Percentiles rank a stretch among this genome's conserved stretches.
Evolutionary conservation across 1,140 invertebrate species (phyloP).

Genomic region (Calliopsis andreniformis): DNA sequence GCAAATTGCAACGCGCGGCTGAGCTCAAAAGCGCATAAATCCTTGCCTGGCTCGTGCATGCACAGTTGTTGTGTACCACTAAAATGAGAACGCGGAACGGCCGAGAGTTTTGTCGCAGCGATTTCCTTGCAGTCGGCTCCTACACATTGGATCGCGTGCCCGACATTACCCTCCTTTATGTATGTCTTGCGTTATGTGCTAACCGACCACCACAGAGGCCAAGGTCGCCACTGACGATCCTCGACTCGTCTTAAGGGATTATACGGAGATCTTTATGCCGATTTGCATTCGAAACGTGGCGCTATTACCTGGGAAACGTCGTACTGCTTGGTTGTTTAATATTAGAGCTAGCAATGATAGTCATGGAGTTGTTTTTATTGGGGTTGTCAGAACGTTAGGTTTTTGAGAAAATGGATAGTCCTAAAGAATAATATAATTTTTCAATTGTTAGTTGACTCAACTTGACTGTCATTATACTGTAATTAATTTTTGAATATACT

Average conservation of each 20-base stretch:
- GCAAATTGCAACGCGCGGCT: constrained; percentile 46
- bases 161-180: constrained; percentile 49
- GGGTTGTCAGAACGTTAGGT: too few species aligned
- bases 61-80: background rate
- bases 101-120: constrained; percentile 54
- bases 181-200: constrained; percentile 56
- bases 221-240: constrained; percentile 52
- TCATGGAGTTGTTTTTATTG: too few species aligned
- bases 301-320: too few species aligned
- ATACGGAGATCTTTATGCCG: constrained; percentile 18
- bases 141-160: constrained; percentile 62
- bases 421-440: too few species aligned
- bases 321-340: too few species aligned
- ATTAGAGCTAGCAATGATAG: too few species aligned
- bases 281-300: background rate
- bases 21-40: constrained; percentile 31
- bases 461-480: too few species aligned
- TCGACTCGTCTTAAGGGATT: constrained; percentile 11
- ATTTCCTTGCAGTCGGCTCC: constrained; percentile 53
- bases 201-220: constrained; percentile 50
- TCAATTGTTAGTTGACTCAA: too few species aligned
- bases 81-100: constrained; percentile 54
- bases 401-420: too few species aligned
- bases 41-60: background rate
- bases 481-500: too few species aligned